A percentile compares a stretch with the other conserved stretches of the same genome.
phyloP scores from a whole-genome alignment of 2,113 vertebrate species.

The Solea senegalensis region DNA sequence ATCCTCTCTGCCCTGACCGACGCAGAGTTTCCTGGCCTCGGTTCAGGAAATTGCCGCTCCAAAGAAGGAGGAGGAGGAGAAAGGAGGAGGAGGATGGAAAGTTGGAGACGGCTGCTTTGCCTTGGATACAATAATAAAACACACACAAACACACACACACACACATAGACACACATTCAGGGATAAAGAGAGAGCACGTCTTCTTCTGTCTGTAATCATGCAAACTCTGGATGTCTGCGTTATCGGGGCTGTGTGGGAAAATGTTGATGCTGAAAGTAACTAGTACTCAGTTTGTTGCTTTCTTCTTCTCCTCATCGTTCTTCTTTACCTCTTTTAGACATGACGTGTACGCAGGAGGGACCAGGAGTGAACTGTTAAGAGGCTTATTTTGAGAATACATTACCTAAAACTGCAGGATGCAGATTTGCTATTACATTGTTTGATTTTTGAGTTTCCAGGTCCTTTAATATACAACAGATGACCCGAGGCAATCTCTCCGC shows the following conservation, averaged over 20 bases:
- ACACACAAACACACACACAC: constrained; percentile 84
- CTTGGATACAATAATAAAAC: constrained; percentile 92
- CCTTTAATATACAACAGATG: too few species aligned
- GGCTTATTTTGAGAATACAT: too few species aligned
- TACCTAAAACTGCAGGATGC: too few species aligned
- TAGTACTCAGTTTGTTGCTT: background rate
- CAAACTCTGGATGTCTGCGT: constrained; percentile 32
- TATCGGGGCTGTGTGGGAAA: constrained; percentile 50
- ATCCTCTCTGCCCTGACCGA: constrained; percentile 85
- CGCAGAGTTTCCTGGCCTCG: constrained; percentile 95
- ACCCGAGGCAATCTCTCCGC: too few species aligned
- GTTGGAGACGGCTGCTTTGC: constrained; percentile 87
- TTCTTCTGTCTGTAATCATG: constrained; percentile 62
- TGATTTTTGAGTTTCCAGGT: too few species aligned
- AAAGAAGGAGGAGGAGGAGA: constrained; percentile 80
- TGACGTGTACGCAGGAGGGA: too few species aligned
- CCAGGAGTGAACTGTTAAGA: too few species aligned
- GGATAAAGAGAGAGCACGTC: constrained; percentile 68
- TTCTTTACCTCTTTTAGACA: background rate
- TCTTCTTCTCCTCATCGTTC: background rate
- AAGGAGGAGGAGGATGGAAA: constrained; percentile 89
- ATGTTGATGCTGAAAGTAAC: background rate
- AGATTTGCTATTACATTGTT: too few species aligned
- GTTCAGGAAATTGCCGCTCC: constrained; percentile 97
- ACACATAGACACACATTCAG: constrained; percentile 82